Evolutionary conservation across 2,888 invertebrate species (phyloP).

Genomic region (Teinopalpus imperialis): DNA sequence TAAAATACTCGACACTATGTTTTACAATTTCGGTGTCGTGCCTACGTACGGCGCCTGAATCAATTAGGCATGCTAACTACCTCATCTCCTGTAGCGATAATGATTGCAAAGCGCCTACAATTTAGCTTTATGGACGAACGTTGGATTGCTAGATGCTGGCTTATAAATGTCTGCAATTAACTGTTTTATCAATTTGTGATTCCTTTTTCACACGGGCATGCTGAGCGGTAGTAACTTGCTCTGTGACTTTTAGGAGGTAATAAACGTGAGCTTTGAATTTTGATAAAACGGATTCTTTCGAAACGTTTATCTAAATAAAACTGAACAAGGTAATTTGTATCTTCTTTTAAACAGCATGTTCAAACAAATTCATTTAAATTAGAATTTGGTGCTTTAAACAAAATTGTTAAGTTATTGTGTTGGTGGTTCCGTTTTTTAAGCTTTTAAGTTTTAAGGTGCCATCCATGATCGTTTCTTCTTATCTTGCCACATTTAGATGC

Average conservation of each 20-base stretch:
- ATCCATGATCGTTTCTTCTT: no score
- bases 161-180: conserved; percentile 32
- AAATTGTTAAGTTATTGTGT: no score
- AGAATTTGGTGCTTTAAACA: no score
- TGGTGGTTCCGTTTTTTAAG: no score
- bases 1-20: conserved; percentile 24
- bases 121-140: conserved; percentile 27
- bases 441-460: no score
- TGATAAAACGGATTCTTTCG: no score
- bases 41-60: conserved; percentile 48
- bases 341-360: no score
- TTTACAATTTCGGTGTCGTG: conserved; percentile 21
- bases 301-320: no score
- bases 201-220: conserved; percentile 8
- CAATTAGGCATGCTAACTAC: conserved; percentile 63
- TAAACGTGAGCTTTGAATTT: background rate
- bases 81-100: conserved; percentile 53
- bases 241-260: conserved; percentile 9
- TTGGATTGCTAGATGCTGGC: conserved; percentile 29
- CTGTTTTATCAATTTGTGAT: conserved; percentile 28
- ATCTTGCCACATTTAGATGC: no score
- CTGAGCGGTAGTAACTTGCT: conserved; percentile 5
- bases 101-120: conserved; percentile 37
- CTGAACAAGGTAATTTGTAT: no score
- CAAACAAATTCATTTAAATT: no score